phyloP scores from a whole-genome alignment of 2,888 invertebrate species.

The Mythimna albipuncta region DNA sequence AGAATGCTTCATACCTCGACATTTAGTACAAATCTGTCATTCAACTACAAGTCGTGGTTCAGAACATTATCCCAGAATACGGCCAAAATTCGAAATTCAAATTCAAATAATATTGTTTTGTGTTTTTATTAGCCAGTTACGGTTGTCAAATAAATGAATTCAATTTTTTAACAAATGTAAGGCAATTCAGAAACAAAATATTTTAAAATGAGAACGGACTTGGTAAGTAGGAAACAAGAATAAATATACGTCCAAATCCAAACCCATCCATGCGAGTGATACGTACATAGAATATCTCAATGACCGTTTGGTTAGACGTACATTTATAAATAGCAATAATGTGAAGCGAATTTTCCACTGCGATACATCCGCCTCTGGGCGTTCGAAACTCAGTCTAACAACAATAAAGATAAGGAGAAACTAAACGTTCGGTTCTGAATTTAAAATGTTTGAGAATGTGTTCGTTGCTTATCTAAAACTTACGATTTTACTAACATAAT shows the following conservation, averaged over 20 bases:
- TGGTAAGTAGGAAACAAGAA: conserved; percentile 19
- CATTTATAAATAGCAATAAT: conserved; percentile 63
- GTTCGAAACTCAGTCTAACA: conserved; percentile 37
- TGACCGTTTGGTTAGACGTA: conserved; percentile 49
- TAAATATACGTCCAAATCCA: conserved; percentile 31
- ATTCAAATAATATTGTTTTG: not conserved
- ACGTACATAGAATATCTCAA: conserved; percentile 52
- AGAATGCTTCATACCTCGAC: not conserved
- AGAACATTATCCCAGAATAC: not conserved
- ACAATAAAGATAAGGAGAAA: conserved; percentile 57
- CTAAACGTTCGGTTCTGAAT: conserved; percentile 26
- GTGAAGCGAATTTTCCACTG: conserved; percentile 66
- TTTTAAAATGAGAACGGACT: conserved; percentile 9
- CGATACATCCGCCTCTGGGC: conserved; percentile 58
- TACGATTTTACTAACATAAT: not conserved
- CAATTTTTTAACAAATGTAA: not conserved
- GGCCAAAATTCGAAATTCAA: not conserved
- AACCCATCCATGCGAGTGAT: conserved; percentile 45
- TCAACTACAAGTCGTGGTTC: not conserved
- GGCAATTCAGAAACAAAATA: conserved; percentile 1
- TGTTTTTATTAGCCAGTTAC: not conserved
- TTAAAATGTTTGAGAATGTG: conserved; percentile 1
- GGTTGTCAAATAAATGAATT: not conserved
- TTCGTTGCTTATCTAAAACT: not conserved
- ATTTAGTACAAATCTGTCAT: not conserved